Conservation (phyloP, 2,797 vertebrate genomes). For the Myotis myotis region DNA sequence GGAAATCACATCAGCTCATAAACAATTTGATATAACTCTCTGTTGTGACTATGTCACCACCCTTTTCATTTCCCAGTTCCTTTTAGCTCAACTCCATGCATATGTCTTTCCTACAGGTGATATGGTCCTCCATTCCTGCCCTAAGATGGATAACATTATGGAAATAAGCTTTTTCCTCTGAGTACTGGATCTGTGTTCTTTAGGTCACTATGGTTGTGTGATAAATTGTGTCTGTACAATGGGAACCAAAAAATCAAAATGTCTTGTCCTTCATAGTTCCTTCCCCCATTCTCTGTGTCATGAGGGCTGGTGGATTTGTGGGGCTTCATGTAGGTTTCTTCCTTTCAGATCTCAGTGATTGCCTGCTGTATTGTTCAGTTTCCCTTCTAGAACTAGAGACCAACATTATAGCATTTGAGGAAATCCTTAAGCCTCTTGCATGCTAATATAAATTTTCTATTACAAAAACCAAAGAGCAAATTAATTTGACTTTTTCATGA, state of each 20-base stretch:
- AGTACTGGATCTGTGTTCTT: not conserved
- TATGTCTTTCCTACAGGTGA: not conserved
- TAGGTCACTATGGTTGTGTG: not conserved
- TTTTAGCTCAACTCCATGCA: not conserved
- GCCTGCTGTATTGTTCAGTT: not conserved
- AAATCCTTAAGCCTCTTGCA: not conserved
- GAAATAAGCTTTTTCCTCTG: not conserved
- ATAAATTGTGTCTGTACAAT: not conserved
- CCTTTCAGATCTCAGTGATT: not conserved
- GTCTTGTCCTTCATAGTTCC: not conserved
- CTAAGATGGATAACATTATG: fast-evolving
- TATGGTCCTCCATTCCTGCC: fast-evolving
- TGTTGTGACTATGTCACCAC: not conserved
- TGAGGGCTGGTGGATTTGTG: not conserved
- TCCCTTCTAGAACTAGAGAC: not conserved
- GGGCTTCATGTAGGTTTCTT: not conserved
- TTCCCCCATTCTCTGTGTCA: not conserved
- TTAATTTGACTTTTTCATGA: not conserved
- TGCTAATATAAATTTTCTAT: not conserved
- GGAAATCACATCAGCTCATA: not conserved
- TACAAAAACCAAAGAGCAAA: not conserved
- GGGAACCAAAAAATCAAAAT: not conserved
- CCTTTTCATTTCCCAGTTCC: not conserved
- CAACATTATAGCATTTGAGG: not conserved
- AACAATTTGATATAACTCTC: too few species aligned